Evolutionary conservation across 2,113 vertebrate species (phyloP).

Genomic region (Pao palembangensis): DNA sequence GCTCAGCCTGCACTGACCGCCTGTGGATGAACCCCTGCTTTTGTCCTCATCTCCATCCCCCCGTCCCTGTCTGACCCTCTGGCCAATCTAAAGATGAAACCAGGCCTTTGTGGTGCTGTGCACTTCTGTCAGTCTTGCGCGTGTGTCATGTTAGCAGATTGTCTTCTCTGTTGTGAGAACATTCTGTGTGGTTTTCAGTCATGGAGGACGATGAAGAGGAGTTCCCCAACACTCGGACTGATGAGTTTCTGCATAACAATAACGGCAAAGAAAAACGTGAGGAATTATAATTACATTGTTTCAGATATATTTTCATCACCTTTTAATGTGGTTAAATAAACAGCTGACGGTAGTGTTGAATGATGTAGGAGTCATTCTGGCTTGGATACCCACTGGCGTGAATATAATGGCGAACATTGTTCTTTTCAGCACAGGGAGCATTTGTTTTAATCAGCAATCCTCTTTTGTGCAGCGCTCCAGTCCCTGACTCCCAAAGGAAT

Average conservation of each 20-base stretch:
- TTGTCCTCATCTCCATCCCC: constrained; percentile 59
- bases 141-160: constrained; percentile 12
- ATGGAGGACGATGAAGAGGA: constrained; percentile 95
- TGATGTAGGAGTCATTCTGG: neutral
- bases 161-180: constrained; percentile 5
- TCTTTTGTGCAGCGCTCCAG: constrained; percentile 64
- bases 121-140: constrained; percentile 33
- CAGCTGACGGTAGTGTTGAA: no score
- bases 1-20: constrained; percentile 14
- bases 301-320: no score
- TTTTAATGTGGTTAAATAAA: no score
- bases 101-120: constrained; percentile 60
- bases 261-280: constrained; percentile 90
- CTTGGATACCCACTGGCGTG: neutral
- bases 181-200: constrained; percentile 67
- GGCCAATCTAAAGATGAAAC: constrained; percentile 57
- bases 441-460: neutral
- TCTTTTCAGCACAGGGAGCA: neutral
- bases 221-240: constrained; percentile 83
- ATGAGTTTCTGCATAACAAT: constrained; percentile 85
- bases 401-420: neutral
- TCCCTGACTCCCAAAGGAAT: constrained; percentile 68
- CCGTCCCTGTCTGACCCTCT: constrained; percentile 8
- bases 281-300: constrained; percentile 38
- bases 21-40: constrained; percentile 59